Base-by-base conservation (phyloP, 2,888 invertebrate species). In the Drosophila ustulata region DNA sequence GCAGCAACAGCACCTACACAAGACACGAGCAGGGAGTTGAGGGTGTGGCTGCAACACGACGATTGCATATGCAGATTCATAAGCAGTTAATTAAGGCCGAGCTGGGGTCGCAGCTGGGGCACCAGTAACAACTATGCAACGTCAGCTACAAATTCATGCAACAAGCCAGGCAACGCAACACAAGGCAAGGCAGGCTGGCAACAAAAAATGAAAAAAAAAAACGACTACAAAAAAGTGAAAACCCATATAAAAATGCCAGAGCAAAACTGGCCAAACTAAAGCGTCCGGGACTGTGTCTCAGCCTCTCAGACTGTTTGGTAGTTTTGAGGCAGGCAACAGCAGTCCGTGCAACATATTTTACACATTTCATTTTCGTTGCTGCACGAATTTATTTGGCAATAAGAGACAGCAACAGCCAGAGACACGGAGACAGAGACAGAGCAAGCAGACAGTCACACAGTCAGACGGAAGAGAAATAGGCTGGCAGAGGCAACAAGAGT, bases 351-450 rank as follows among this genome's bases (percentile, higher is more conserved):
- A 89, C 90, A 89, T 89, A 88, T 85, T 84, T 89, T 87, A 84
- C 85, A 89, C 90, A 85, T 85, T 85, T 85, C 90, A 89, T 85
- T 89, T 87, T 78, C 84, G 71, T 76, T 78, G 87, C 78, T 89
- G 89, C 80, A 89, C 80, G 84, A 89, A 85, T 85, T 85, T 85
- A 85, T 85, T 85, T 89, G 85, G 90, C 90, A 89, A 89, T 89
- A 85, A 89, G 82, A 83, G 88, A 64, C 61, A 62, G 59, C 62
- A 53, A 41, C 50, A 50, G 56, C 39, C 18, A 28, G n/a, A 43
- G 55, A 59, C 47, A 53, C 37, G 28, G 39, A 58, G 47, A 23
- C 39, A 18, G 9, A 49, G 50, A 9, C 34, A 51, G 46, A 46
- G 46, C 25, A 46, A 7, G 26, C 55, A 45, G 55, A 59, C 50